A percentile compares a stretch with the other conserved stretches of the same genome.
Conservation (phyloP, 2,888 invertebrate genomes). For the Theristus sp. region DNA sequence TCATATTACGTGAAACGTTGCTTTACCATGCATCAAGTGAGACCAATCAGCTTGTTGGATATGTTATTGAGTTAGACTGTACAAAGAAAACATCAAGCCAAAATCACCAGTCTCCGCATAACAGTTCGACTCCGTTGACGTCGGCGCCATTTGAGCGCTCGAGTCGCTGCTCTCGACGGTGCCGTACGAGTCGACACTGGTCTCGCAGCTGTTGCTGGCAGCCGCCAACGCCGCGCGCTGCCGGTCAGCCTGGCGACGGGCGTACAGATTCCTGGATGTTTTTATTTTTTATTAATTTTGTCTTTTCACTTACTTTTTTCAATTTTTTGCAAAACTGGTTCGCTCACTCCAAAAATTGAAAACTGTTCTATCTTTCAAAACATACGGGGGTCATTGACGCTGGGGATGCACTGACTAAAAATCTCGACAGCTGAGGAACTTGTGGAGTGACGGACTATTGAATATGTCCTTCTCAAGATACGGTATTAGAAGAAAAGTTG, state of each 20-base stretch:
- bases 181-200: not conserved
- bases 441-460: not conserved
- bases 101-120: not conserved
- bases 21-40: too few relatives aligned
- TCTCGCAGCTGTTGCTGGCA: not conserved
- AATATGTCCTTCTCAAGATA: not conserved
- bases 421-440: not conserved
- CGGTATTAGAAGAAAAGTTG: not conserved
- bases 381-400: too few relatives aligned
- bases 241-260: constrained; percentile 8
- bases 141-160: not conserved
- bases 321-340: too few relatives aligned
- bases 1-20: too few relatives aligned
- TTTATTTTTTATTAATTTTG: too few relatives aligned
- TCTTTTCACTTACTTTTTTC: too few relatives aligned
- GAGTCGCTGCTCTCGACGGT: not conserved
- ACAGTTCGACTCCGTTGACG: not conserved
- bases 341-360: too few relatives aligned
- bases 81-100: too few relatives aligned
- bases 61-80: too few relatives aligned
- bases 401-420: not conserved
- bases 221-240: not conserved
- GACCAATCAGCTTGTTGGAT: too few relatives aligned
- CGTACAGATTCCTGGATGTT: constrained; percentile 1
- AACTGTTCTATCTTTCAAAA: too few relatives aligned